Conservation (phyloP, 2,888 invertebrate species). For the Beris morrisii region DNA sequence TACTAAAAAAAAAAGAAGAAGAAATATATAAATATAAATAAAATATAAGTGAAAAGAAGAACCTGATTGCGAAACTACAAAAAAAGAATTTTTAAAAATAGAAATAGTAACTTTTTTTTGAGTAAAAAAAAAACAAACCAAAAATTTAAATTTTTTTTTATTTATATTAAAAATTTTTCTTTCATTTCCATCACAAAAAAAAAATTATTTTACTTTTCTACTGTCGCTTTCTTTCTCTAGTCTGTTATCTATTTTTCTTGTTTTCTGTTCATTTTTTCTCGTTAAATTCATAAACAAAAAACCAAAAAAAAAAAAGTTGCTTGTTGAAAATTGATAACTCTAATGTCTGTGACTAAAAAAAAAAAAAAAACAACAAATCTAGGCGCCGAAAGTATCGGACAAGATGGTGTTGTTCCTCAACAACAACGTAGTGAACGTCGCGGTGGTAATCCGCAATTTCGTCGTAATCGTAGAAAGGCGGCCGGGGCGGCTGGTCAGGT, state of each 20-base stretch:
- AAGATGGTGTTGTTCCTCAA: conserved; percentile 50
- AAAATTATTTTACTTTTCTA: no score
- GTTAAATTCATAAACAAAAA: no score
- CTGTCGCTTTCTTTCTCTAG: not conserved
- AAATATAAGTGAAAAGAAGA: no score
- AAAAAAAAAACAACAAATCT: not conserved
- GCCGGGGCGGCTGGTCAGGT: conserved; percentile 45
- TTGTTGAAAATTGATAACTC: not conserved
- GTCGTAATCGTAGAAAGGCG: conserved; percentile 51
- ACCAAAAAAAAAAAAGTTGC: no score
- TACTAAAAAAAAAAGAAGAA: no score
- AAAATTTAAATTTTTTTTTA: not conserved
- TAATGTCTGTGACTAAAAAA: not conserved
- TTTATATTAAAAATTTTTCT: not conserved
- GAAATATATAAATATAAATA: no score
- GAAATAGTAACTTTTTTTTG: no score
- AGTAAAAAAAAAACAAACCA: no score
- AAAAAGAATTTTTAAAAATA: no score
- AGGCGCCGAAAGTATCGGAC: conserved; percentile 17
- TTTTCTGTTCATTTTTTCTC: no score
- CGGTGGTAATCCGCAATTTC: conserved; percentile 46
- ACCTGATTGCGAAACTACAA: no score
- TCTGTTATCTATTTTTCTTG: not conserved
- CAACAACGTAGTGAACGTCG: conserved; percentile 49
- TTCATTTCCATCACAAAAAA: not conserved